Base-by-base conservation (phyloP, 2,113 vertebrate genomes). In the Suricata suricatta region DNA sequence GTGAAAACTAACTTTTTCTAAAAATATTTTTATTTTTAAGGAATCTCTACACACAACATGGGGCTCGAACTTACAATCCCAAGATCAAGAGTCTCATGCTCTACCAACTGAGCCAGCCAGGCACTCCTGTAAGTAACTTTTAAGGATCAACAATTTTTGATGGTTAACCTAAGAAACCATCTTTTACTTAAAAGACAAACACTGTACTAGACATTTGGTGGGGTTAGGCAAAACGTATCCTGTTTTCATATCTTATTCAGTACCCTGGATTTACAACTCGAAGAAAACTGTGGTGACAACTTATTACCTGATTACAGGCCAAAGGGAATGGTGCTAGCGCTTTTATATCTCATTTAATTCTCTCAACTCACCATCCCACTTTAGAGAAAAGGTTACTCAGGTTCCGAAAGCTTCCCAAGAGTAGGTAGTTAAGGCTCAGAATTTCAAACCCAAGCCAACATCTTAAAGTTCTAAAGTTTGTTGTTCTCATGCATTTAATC, bases 371-470 rank as follows among this genome's bases (percentile, higher is more conserved):
- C 41, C 54, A 95, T 44, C 29, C 29, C 31, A 96, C 86, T 93
- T 92, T 76, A 87, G 29, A 68, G 68, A 90, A 44, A 60, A 84
- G 19, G 63, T 86, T 93, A 84, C 72, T 41, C 68, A 93, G 74
- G 41, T 71, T 95, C 83, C 88, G 23, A 93, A 87, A 81, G 4
- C 57, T 96, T 93, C 87, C 74, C 64, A 82, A n/a, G 41, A 85
- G 21, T 38, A 84, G 35, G 16, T 66, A 94, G 31, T 77, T 91
- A 91, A 88, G 52, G 21, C 12, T 71, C 72, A 93, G 52, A 94
- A 76, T 92, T 91, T 94, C 29, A 83, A 95, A 96, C 31, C 63
- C 21, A 97, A 96, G 69, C 15, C 52, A 89, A 93, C 33, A 72
- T 15, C 33, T 87, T 82, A 11, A 76, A 88, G 35, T 63, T 41